Percentiles rank a stretch among this genome's conserved stretches.
Conservation (phyloP, 2,797 vertebrate genomes). For the Glossophaga mutica region DNA sequence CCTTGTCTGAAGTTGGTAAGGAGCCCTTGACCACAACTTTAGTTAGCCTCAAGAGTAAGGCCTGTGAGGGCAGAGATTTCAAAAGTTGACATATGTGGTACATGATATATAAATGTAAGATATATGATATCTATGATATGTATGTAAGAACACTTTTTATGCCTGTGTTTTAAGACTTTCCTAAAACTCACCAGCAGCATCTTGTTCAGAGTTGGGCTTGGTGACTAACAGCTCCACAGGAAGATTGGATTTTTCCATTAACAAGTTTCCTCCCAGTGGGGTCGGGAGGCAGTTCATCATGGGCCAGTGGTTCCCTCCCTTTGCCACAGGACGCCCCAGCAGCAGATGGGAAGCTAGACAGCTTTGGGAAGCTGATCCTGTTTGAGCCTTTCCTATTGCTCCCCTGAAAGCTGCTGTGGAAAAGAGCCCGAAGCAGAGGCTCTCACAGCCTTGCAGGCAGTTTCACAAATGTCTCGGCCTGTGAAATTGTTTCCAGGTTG, state of each 20-base stretch:
- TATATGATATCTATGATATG: background rate
- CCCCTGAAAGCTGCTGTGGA: background rate
- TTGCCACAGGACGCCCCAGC: background rate
- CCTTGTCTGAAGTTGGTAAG: background rate
- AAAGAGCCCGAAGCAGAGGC: background rate
- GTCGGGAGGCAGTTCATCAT: accelerated
- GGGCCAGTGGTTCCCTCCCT: background rate
- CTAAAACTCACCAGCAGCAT: background rate
- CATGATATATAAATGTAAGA: background rate
- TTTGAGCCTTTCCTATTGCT: background rate
- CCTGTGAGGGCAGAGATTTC: background rate
- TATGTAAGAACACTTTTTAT: background rate
- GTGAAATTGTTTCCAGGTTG: constrained; percentile 19
- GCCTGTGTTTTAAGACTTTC: background rate
- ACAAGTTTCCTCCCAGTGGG: background rate
- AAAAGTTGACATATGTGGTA: background rate
- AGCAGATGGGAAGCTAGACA: background rate
- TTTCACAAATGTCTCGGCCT: background rate
- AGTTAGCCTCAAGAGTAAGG: background rate
- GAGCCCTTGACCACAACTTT: background rate
- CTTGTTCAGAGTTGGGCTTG: background rate
- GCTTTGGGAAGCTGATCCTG: background rate
- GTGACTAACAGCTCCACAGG: background rate
- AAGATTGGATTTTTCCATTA: background rate
- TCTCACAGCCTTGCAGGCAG: background rate